These are phyloP conservation scores for Drosophila kanapiae DNA, from an alignment of 1,140 invertebrate species.

Conservation along the genomic window DNA sequence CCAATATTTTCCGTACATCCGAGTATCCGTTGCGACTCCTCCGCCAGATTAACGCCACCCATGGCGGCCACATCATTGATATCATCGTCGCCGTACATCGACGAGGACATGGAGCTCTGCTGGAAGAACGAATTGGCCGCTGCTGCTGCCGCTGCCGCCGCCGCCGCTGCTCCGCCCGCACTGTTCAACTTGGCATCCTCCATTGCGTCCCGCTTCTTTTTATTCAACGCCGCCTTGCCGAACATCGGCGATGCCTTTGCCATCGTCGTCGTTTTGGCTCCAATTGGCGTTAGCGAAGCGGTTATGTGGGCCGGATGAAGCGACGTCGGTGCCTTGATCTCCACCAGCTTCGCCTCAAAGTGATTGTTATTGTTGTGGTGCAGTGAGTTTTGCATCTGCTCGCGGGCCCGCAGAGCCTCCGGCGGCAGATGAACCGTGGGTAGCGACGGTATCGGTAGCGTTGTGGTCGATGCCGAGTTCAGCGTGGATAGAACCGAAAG, in stretches of 20 bases:
- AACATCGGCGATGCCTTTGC: conserved; percentile 39
- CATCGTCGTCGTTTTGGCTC: conserved; percentile 57
- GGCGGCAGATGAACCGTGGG: conserved; percentile 80
- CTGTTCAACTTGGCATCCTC: conserved; percentile 85
- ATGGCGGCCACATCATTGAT: conserved; percentile 99
- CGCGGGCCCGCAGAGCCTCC: conserved; percentile 63
- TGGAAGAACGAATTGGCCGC: conserved; percentile 82
- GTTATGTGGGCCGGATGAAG: conserved; percentile 59
- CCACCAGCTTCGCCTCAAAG: conserved; percentile 71
- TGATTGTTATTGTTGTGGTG: conserved; percentile 79
- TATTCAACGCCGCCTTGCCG: conserved; percentile 69
- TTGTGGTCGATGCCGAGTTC: conserved; percentile 65
- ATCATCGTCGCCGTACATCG: conserved; percentile 93
- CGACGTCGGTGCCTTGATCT: conserved; percentile 65
- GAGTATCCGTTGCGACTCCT: conserved; percentile 97
- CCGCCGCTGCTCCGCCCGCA: conserved; percentile 45
- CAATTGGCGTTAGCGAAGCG: conserved; percentile 71
- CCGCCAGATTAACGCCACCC: conserved; percentile 99
- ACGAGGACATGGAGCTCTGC: conserved; percentile 84
- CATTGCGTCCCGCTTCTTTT: conserved; percentile 74
- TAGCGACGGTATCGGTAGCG: conserved; percentile 77
- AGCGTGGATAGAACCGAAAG: conserved; percentile 76
- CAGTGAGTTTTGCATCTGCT: conserved; percentile 75
- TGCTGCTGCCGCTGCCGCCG: conserved; percentile 33
- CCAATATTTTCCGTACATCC: conserved; percentile 98